Percentiles rank a stretch among this genome's conserved stretches.
These are phyloP conservation scores for Elaphurus davidianus DNA, from an alignment of 2,113 vertebrate species.

Conservation along the genomic window DNA sequence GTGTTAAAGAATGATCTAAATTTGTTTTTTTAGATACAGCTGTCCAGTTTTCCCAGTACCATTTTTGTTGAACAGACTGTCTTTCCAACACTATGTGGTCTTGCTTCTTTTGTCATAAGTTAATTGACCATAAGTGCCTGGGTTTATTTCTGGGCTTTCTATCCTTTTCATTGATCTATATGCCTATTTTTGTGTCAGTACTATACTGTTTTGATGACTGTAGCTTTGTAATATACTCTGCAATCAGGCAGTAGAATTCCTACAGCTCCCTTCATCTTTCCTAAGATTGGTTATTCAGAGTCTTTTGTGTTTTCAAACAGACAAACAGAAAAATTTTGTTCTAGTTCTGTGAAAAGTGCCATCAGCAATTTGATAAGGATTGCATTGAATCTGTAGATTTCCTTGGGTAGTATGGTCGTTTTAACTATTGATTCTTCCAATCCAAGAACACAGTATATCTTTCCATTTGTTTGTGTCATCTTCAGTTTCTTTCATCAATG, in stretches of 20 bases:
- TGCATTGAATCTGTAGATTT: neutral
- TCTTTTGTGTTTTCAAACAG: neutral
- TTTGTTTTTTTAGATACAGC: neutral
- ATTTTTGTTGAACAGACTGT: neutral
- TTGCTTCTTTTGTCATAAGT: neutral
- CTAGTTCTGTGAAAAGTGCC: neutral
- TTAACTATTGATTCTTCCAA: neutral
- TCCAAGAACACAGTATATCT: neutral
- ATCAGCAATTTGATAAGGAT: neutral
- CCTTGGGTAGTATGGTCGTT: neutral
- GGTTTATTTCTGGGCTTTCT: neutral
- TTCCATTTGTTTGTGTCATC: neutral
- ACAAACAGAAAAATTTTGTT: neutral
- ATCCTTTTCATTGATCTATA: neutral
- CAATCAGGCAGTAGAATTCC: neutral
- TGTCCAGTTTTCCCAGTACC: neutral
- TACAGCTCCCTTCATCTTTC: neutral
- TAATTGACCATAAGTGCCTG: neutral
- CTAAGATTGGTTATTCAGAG: neutral
- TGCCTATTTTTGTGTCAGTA: neutral
- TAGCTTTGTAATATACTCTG: neutral
- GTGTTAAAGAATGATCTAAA: neutral
- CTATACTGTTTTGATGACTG: neutral
- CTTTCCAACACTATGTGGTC: neutral
- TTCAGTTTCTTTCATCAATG: neutral